Evolutionary conservation across 2,113 vertebrate species (phyloP), one percentile per base, ranked within the genome.

Genomic region (Laticauda laticaudata): DNA sequence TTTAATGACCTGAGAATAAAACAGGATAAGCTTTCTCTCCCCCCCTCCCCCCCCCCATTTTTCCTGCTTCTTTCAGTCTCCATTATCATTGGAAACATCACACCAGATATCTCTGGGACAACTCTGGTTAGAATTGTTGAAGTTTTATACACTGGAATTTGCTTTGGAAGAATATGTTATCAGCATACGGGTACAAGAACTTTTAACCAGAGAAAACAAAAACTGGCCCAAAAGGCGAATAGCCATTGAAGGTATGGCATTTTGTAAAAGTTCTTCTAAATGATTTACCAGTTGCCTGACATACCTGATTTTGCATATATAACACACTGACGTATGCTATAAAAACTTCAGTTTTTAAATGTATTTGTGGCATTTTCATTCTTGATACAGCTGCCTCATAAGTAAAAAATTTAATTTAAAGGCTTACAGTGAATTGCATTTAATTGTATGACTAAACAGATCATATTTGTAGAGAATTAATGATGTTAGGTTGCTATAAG

Each of bases 61-160:
- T 91, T 97, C 93, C 0, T 0, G 14, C 97, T 89, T 97, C 92
- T 97, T 97, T 94, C 94, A 99, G 99, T 97, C 98, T 93, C 97
- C 96, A 59, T 97, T 99, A 94, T 98, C 97, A 89, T 97, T 98
- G 94, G 97, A 97, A 96, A 95, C 93, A 75, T 93, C 97, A 64
- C 97, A 98, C 95, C 97, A 96, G 87, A 98, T 98, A 93, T 97
- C 98, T 4, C 94, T 99, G 95, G 99, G 99, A 54, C 99, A 99
- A 91, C 96, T 99, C 95, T 99, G 99, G 99, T 95, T 99, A 97
- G 99, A 99, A 96, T 98, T 99, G 91, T 95, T 99, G 91, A 98
- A 98, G 94, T 99, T 99, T 98, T 99, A 99, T 98, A 99, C 99
- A 87, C 98, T 99, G 98, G 99, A 99, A 96, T 99, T 99, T 97